Evolutionary conservation across 2,888 invertebrate genomes (phyloP).

Genomic region (Oscheius sp.): DNA sequence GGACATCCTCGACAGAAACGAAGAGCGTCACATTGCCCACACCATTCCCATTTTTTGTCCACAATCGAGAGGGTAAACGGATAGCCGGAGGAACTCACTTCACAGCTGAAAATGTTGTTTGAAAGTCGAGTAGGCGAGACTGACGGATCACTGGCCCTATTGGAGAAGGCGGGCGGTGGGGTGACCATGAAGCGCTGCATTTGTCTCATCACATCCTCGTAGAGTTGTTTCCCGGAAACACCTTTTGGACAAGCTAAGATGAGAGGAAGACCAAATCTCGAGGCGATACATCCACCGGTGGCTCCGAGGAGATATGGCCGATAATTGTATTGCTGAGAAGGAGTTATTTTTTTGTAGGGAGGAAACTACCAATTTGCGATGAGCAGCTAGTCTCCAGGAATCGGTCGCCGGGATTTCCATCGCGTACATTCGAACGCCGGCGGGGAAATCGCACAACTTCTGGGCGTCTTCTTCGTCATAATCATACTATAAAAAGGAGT

Average conservation of each 20-base stretch:
- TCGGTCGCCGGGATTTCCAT: slow-evolving; percentile 39
- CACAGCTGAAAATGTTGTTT: slow-evolving; percentile 78
- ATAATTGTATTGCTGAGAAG: slow-evolving; percentile 52
- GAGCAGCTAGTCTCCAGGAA: slow-evolving; percentile 50
- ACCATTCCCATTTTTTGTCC: slow-evolving; percentile 76
- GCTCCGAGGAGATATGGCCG: slow-evolving; percentile 56
- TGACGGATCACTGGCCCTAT: slow-evolving; percentile 61
- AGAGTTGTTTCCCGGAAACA: slow-evolving; percentile 42
- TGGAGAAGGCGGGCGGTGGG: slow-evolving; percentile 43
- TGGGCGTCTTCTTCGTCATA: neutral
- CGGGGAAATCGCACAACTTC: slow-evolving; percentile 35
- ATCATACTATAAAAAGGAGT: neutral
- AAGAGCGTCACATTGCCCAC: slow-evolving; percentile 54
- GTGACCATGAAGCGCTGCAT: slow-evolving; percentile 52
- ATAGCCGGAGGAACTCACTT: slow-evolving; percentile 88
- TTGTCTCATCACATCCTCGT: slow-evolving; percentile 68
- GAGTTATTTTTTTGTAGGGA: neutral
- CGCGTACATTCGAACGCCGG: slow-evolving; percentile 45
- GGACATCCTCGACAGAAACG: slow-evolving; percentile 86
- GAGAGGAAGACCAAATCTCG: slow-evolving; percentile 53
- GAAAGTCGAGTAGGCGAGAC: slow-evolving; percentile 7
- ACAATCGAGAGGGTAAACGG: slow-evolving; percentile 88
- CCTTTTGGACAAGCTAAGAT: slow-evolving; percentile 39
- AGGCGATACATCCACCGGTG: slow-evolving; percentile 50
- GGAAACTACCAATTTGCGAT: slow-evolving; percentile 34